These are phyloP conservation scores for Notodonta ziczac DNA, from an alignment of 2,888 invertebrate genomes.

Conservation along the genomic window DNA sequence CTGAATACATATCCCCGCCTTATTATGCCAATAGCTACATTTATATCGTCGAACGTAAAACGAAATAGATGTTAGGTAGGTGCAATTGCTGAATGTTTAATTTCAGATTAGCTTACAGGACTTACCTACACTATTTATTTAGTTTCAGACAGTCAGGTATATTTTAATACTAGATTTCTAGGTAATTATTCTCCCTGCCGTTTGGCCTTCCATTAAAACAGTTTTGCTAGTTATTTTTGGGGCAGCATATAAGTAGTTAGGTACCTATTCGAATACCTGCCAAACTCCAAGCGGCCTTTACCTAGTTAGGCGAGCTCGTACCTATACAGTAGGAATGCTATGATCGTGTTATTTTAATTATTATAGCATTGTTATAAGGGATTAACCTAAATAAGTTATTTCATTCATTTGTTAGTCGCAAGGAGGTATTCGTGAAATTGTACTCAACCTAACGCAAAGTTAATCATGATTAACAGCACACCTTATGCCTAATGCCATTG, in stretches of 20 bases:
- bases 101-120: no score
- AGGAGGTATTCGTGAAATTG: neutral
- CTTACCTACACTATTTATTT: no score
- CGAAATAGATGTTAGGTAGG: no score
- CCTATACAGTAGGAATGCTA: neutral
- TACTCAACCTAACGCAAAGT: no score
- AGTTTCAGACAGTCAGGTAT: neutral
- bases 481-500: no score
- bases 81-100: no score
- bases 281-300: conserved; percentile 27
- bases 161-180: neutral
- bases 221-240: conserved; percentile 29
- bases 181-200: conserved; percentile 1
- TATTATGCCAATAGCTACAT: no score
- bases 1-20: no score
- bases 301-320: conserved; percentile 22
- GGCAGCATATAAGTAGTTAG: conserved; percentile 11
- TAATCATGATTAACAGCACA: no score
- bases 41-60: no score
- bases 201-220: conserved; percentile 26
- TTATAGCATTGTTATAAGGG: neutral
- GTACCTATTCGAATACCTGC: conserved; percentile 17
- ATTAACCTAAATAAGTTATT: conserved; percentile 17
- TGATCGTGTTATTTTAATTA: conserved; percentile 4
- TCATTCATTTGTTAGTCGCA: conserved; percentile 12